These are phyloP conservation scores for Xenus cinereus DNA, from an alignment of 2,113 vertebrate species.

Conservation along the genomic window DNA sequence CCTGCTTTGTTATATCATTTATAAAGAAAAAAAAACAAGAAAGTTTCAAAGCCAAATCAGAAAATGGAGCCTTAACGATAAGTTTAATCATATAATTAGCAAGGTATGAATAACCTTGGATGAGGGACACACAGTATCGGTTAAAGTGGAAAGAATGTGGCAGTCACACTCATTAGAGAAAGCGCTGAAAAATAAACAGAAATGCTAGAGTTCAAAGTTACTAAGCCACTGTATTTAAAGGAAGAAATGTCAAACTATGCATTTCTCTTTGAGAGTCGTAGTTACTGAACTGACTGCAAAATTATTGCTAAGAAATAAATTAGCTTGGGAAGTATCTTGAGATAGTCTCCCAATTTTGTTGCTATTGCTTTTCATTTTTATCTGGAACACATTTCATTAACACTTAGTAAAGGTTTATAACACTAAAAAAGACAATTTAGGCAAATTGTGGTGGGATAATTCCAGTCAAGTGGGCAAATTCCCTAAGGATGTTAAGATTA, in stretches of 20 bases:
- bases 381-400: neutral
- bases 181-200: slow-evolving; percentile 20
- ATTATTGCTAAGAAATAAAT: neutral
- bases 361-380: neutral
- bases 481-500: neutral
- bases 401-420: neutral
- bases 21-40: neutral
- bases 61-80: neutral
- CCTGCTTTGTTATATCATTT: neutral
- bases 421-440: neutral
- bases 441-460: neutral
- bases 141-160: slow-evolving; percentile 6
- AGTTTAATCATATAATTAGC: slow-evolving; percentile 9
- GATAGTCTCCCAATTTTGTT: neutral
- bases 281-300: neutral
- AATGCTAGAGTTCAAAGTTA: neutral
- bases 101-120: neutral
- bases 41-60: neutral
- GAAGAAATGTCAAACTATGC: neutral
- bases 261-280: neutral
- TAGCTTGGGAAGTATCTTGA: neutral
- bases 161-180: neutral
- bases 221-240: neutral
- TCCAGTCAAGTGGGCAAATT: neutral
- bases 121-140: neutral